phyloP scores from a whole-genome alignment of 37 sponge, comb jelly and placozoan genomes.

The Eunapius fragilis region DNA sequence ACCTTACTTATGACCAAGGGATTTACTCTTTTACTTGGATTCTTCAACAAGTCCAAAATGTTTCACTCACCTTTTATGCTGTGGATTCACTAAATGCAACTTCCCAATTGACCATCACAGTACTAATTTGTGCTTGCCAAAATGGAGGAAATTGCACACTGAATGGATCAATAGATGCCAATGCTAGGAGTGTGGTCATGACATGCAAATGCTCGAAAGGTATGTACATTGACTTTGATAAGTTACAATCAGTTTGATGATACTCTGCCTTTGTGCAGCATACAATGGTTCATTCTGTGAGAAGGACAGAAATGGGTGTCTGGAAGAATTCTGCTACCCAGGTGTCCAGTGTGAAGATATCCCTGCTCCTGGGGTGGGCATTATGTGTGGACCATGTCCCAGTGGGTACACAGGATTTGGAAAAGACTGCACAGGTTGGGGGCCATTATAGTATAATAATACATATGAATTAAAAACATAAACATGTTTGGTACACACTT shows the following conservation, averaged over 20 bases:
- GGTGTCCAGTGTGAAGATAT: not conserved
- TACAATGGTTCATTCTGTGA: not conserved
- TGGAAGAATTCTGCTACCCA: not conserved
- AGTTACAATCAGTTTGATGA: not conserved
- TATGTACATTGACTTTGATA: not conserved
- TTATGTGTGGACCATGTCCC: not conserved
- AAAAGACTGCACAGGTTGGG: too few species aligned
- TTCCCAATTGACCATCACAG: not conserved
- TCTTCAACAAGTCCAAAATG: not conserved
- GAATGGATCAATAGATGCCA: not conserved
- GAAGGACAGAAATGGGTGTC: not conserved
- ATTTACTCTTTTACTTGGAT: not conserved
- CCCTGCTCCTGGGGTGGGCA: not conserved
- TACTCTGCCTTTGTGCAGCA: not conserved
- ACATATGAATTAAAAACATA: too few species aligned
- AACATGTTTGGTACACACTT: too few species aligned
- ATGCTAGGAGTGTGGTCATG: not conserved
- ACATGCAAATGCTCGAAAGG: not conserved
- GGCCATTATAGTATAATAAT: too few species aligned
- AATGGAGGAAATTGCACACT: constrained; percentile 44
- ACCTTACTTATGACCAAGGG: not conserved
- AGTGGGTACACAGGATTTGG: not conserved
- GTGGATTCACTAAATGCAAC: constrained; percentile 1
- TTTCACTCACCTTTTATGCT: not conserved
- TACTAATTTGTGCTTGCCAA: constrained; percentile 28